phyloP scores from a whole-genome alignment of 1,140 invertebrate genomes.

The Philaenus spumarius region DNA sequence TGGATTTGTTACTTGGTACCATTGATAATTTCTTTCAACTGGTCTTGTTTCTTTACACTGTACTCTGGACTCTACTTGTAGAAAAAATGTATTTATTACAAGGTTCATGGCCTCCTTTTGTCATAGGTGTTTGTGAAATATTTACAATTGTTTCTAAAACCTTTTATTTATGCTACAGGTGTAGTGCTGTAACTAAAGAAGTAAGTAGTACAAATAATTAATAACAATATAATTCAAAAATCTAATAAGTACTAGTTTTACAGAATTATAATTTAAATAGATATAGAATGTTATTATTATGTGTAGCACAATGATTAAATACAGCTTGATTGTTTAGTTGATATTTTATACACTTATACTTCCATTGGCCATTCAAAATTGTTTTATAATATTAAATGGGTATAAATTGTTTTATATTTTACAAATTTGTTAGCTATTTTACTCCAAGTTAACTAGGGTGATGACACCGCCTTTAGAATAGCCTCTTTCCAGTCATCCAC shows the following conservation, averaged over 20 bases:
- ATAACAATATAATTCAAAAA: neutral
- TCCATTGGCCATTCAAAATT: too few relatives aligned
- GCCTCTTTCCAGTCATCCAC: too few relatives aligned
- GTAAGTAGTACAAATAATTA: slow-evolving; percentile 8
- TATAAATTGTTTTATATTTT: too few relatives aligned
- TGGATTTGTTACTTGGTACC: neutral
- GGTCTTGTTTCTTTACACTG: slow-evolving; percentile 6
- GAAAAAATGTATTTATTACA: neutral
- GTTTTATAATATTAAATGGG: too few relatives aligned
- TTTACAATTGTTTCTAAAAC: slow-evolving; percentile 6
- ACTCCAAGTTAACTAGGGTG: too few relatives aligned
- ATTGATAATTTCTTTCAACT: slow-evolving; percentile 3
- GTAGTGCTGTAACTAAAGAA: neutral
- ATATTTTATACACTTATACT: too few relatives aligned
- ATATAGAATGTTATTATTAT: neutral
- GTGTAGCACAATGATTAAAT: neutral
- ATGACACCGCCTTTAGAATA: too few relatives aligned
- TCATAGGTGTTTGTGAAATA: neutral
- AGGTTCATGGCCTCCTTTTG: neutral
- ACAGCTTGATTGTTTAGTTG: too few relatives aligned
- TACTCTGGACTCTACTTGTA: slow-evolving; percentile 3
- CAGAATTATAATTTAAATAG: neutral
- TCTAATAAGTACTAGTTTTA: too few relatives aligned
- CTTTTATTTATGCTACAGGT: slow-evolving; percentile 4
- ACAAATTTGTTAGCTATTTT: too few relatives aligned